Evolutionary conservation across 2,797 vertebrate genomes (phyloP).

Genomic region (Bryconaethiops microstoma): DNA sequence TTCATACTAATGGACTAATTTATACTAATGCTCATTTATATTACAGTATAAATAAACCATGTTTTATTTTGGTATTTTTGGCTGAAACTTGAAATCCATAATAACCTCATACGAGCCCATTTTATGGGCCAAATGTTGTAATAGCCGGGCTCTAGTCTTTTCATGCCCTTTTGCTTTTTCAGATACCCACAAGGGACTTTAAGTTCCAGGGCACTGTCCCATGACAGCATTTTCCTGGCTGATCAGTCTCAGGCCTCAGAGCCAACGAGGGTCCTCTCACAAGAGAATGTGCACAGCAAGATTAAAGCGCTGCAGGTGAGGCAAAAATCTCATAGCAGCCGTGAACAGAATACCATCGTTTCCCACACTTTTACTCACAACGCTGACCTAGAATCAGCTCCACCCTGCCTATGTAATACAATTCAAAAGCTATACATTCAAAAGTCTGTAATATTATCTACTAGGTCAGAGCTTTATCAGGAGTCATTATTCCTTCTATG

Average conservation of each 20-base stretch:
- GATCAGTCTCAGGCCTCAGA: conserved; percentile 75
- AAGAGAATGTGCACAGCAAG: conserved; percentile 84
- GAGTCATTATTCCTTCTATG: neutral
- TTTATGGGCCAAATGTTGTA: neutral
- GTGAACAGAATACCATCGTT: neutral
- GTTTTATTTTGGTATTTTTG: no score
- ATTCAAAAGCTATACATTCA: neutral
- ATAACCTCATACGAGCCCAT: neutral
- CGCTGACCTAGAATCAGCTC: neutral
- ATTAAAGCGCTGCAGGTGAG: conserved; percentile 87
- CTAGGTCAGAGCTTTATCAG: neutral
- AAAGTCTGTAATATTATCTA: neutral
- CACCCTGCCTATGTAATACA: neutral
- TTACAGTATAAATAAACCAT: no score
- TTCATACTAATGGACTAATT: no score
- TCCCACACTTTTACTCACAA: neutral
- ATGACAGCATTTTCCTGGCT: conserved; percentile 88
- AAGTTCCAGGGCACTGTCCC: conserved; percentile 85
- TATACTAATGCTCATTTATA: no score
- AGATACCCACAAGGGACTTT: conserved; percentile 75
- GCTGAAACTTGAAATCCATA: no score
- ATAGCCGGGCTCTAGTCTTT: neutral
- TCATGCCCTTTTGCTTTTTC: conserved; percentile 29
- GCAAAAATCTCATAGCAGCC: neutral
- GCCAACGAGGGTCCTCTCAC: conserved; percentile 82